Evolutionary conservation across 2,797 vertebrate genomes (phyloP).

Genomic region (Melanotaenia parkinsoni): DNA sequence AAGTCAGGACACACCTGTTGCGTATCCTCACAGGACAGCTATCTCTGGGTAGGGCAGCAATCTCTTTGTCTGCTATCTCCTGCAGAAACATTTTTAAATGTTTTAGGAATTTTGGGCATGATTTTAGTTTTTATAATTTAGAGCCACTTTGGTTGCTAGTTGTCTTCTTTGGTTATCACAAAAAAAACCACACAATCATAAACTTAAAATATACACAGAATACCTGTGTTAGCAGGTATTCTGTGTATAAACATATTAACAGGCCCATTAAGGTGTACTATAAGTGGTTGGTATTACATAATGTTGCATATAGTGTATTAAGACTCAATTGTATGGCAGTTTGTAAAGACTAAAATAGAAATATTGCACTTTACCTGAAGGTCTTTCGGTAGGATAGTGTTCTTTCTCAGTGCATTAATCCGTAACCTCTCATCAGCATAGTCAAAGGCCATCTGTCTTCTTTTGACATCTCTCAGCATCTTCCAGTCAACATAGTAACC

Average conservation of each 20-base stretch:
- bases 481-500: conserved; percentile 93
- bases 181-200: no score
- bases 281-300: background rate
- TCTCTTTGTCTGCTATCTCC: conserved; percentile 93
- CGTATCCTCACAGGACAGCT: conserved; percentile 93
- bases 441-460: conserved; percentile 90
- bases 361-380: conserved; percentile 85
- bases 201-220: no score
- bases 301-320: background rate
- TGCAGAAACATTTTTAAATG: conserved; percentile 53
- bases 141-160: background rate
- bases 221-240: no score
- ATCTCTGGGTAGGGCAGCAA: conserved; percentile 89
- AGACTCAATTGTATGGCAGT: background rate
- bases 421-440: conserved; percentile 91
- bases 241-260: no score
- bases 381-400: conserved; percentile 91
- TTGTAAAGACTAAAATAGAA: background rate
- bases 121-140: background rate
- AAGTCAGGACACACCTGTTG: conserved; percentile 94
- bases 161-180: no score
- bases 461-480: conserved; percentile 95
- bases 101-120: background rate
- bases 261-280: background rate
- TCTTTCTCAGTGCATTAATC: conserved; percentile 94